Evolutionary conservation across 2,888 invertebrate genomes (phyloP), one percentile per base, ranked within the genome.

Genomic region (Stenurella melanura): DNA sequence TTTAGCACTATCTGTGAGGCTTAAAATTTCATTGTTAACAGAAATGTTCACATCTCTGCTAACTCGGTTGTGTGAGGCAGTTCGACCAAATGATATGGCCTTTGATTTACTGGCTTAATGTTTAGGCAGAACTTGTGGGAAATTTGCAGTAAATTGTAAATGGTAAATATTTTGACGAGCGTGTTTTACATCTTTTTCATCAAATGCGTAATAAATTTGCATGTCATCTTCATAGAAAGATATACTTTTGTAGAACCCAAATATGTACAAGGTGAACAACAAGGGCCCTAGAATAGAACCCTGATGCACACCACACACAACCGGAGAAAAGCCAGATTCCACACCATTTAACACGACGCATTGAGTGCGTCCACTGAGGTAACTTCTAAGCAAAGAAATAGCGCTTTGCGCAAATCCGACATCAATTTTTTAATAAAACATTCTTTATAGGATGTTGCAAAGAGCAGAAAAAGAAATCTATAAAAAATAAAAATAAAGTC

Each of bases 81-180:
- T 56, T n/a, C 18, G 56, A n/a, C 57, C 57, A 21, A 58, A 58
- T 58, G 19, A 7, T 19, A 19, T 58, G 7, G 21, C 19, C 9
- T 58, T 21, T 11, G 21, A 19, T 19, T 58, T 58, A 58, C 11
- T 58, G 57, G 57, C 57, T 58, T 58, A 11, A 58, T 58, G 7
- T 9, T 18, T 18, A 58, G 17, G 11, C 57, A 58, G 17, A 21
- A 58, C 2, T n/a, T n/a, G n/a, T n/a, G n/a, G n/a, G n/a, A n/a
- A n/a, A n/a, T n/a, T n/a, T n/a, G n/a, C n/a, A n/a, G 18, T 18
- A n/a, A n/a, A 17, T 7, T 58, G 57, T 18, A 58, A 19, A 58
- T 58, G 6, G 7, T 18, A 5, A 11, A 58, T 58, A 11, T 58
- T 58, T 58, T 18, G 57, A 7, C 18, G 19, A 12, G 57, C 21